Percentiles rank a stretch among this genome's conserved stretches.
These are phyloP conservation scores for Coelinius sp. DNA, from an alignment of 2,888 invertebrate species.

Conservation along the genomic window DNA sequence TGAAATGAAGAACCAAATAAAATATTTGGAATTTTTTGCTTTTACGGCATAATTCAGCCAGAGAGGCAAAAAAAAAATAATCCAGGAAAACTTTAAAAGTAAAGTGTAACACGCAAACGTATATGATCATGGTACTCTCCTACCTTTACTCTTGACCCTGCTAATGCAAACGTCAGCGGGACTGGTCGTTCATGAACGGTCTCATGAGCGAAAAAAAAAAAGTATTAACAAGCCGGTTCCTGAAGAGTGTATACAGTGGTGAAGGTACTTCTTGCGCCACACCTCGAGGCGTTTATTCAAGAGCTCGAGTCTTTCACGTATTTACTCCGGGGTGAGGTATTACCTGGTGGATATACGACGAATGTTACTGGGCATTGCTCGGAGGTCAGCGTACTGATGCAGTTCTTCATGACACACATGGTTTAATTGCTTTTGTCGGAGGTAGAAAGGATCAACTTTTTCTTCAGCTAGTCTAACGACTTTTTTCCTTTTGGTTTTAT, in stretches of 20 bases:
- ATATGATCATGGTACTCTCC: neutral
- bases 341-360: neutral
- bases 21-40: neutral
- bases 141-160: slow-evolving; percentile 44
- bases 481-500: neutral
- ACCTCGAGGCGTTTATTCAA: slow-evolving; percentile 11
- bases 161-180: slow-evolving; percentile 33
- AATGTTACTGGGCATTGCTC: neutral
- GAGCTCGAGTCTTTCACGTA: neutral
- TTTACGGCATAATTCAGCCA: neutral
- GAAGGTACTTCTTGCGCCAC: slow-evolving; percentile 20
- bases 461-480: neutral
- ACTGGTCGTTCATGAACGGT: slow-evolving; percentile 44
- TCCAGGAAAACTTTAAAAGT: neutral
- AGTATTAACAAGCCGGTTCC: slow-evolving; percentile 43
- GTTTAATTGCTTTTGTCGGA: neutral
- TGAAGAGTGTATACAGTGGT: slow-evolving; percentile 10
- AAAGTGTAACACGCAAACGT: neutral
- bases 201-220: slow-evolving; percentile 41
- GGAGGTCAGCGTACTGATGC: slow-evolving; percentile 22
- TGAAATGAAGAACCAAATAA: neutral
- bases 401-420: neutral
- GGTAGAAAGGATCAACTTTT: too few relatives aligned
- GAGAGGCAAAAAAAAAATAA: slow-evolving; percentile 19
- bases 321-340: neutral